Evolutionary conservation across 53 echinoderm and acorn worm genomes (phyloP).

Genomic region (Echinarachnius parma): DNA sequence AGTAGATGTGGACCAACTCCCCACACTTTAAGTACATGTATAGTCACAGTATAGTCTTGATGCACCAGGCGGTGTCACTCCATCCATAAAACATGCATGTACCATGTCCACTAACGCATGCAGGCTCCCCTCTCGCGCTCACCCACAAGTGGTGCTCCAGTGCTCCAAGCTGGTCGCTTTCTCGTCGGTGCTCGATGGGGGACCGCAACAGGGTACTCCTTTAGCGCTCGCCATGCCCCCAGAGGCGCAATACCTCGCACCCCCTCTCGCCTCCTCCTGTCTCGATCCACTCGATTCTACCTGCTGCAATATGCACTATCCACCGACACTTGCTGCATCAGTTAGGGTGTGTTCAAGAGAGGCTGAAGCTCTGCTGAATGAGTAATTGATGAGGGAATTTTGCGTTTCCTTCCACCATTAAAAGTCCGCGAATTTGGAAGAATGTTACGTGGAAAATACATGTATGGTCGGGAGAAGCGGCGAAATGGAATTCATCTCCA

Average conservation of each 20-base stretch:
- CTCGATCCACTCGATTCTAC: no score
- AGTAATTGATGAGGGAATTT: not conserved
- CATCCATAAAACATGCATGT: slow-evolving; percentile 48
- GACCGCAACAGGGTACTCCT: slow-evolving; percentile 30
- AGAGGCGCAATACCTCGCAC: slow-evolving; percentile 28
- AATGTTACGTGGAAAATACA: no score
- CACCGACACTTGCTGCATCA: no score
- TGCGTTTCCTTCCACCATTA: no score
- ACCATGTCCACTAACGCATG: slow-evolving; percentile 20
- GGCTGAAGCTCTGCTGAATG: not conserved
- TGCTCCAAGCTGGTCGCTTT: slow-evolving; percentile 31
- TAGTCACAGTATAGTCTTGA: not conserved
- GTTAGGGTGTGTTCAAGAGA: no score
- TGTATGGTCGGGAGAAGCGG: no score
- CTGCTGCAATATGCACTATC: no score
- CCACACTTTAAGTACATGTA: no score
- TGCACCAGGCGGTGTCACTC: slow-evolving; percentile 25
- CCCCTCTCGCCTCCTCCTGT: not conserved
- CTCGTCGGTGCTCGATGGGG: slow-evolving; percentile 14
- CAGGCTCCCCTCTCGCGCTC: slow-evolving; percentile 9
- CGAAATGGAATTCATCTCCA: no score
- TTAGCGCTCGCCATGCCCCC: slow-evolving; percentile 32
- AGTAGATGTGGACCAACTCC: slow-evolving; percentile 26
- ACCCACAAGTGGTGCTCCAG: slow-evolving; percentile 13
- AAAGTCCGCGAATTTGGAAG: no score